A percentile compares a stretch with the other conserved stretches of the same genome.
phyloP scores from a whole-genome alignment of 2,888 invertebrate genomes.

The Dione juno region DNA sequence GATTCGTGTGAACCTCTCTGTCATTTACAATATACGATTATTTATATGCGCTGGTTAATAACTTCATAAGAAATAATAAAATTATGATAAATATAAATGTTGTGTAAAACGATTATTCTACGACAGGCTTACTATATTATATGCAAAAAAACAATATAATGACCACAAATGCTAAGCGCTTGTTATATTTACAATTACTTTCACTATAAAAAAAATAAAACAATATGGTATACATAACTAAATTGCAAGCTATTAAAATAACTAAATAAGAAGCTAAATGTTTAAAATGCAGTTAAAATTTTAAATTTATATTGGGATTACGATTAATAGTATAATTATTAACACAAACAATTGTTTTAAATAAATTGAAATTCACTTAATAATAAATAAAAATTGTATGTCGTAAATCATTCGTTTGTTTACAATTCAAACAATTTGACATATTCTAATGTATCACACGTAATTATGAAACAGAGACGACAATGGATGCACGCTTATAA shows the following conservation, averaged over 20 bases:
- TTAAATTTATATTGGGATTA: not conserved
- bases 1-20: not conserved
- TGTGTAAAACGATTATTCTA: not conserved
- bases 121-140: slow-evolving; percentile 8
- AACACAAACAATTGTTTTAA: slow-evolving; percentile 8
- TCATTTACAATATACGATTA: slow-evolving; percentile 41
- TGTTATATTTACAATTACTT: slow-evolving; percentile 16
- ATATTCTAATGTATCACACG: slow-evolving; percentile 64
- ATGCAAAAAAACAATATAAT: not conserved
- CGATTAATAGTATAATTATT: slow-evolving; percentile 1
- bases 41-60: slow-evolving; percentile 67
- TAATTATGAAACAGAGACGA: not conserved
- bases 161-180: slow-evolving; percentile 16
- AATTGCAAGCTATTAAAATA: slow-evolving; percentile 10
- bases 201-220: slow-evolving; percentile 5
- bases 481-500: not conserved
- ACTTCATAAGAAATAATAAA: slow-evolving; percentile 61
- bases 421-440: slow-evolving; percentile 47
- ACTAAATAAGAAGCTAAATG: slow-evolving; percentile 13
- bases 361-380: slow-evolving; percentile 15
- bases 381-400: slow-evolving; percentile 24
- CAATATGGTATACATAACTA: slow-evolving; percentile 7
- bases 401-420: too few relatives aligned
- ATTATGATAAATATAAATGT: slow-evolving; percentile 54
- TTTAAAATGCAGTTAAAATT: slow-evolving; percentile 16